Conservation (phyloP, 2,113 vertebrate genomes). For the Urocynchramus pylzowi region DNA sequence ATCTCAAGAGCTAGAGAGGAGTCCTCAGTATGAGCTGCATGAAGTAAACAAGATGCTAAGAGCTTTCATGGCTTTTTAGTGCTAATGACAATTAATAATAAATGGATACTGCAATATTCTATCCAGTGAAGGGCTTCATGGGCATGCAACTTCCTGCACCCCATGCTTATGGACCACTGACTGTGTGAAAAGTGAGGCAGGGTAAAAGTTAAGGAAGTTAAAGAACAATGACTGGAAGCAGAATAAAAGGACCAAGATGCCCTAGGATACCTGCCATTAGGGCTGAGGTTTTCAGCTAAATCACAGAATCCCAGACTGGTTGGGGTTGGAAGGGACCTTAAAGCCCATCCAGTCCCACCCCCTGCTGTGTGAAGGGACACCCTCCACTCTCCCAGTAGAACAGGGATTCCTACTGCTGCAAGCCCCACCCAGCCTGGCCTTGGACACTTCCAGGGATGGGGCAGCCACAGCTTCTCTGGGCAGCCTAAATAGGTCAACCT, state of each 20-base stretch:
- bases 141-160: not conserved
- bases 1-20: constrained; percentile 22
- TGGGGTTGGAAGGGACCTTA: not conserved
- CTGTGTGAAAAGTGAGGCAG: not conserved
- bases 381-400: not conserved
- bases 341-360: not conserved
- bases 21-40: not conserved
- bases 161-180: not conserved
- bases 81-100: constrained; percentile 61
- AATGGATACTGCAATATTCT: constrained; percentile 3
- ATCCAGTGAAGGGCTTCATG: not conserved
- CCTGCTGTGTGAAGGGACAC: not conserved
- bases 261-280: not conserved
- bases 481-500: not conserved
- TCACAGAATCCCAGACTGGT: not conserved
- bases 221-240: not conserved
- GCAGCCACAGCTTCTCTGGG: not conserved
- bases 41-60: constrained; percentile 54
- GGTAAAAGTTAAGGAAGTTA: not conserved
- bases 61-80: constrained; percentile 48
- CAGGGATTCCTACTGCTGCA: not conserved
- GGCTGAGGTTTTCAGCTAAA: not conserved
- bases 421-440: not conserved
- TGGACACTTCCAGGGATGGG: not conserved
- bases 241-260: not conserved